Evolutionary conservation across 2,888 invertebrate genomes (phyloP).

Genomic region (Brachyptera risi): DNA sequence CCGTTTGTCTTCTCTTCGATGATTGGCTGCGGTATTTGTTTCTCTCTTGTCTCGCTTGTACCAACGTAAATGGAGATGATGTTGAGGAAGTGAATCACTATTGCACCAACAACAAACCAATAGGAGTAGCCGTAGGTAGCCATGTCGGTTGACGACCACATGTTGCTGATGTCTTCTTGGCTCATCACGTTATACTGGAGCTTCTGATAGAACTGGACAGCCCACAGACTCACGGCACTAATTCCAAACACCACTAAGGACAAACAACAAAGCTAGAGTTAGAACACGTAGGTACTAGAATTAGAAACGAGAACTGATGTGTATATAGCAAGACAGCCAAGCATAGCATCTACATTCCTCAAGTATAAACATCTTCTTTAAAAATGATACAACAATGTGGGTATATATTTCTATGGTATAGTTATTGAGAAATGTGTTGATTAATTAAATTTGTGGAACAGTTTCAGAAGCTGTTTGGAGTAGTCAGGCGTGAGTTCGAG

Average conservation of each 20-base stretch:
- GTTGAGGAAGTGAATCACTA: conserved; percentile 66
- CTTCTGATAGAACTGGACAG: conserved; percentile 76
- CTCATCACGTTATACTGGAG: conserved; percentile 79
- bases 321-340: no score
- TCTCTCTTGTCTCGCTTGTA: conserved; percentile 61
- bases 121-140: conserved; percentile 84
- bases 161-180: conserved; percentile 68
- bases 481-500: no score
- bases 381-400: no score
- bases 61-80: conserved; percentile 69
- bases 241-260: conserved; percentile 67
- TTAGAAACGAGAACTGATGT: no score
- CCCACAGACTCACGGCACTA: conserved; percentile 74
- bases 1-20: conserved; percentile 76
- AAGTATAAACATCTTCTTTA: no score
- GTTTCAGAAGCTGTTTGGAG: no score
- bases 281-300: no score
- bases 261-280: neutral
- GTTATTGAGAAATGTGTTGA: no score
- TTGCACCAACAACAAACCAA: conserved; percentile 73
- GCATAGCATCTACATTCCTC: no score
- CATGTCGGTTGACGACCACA: conserved; percentile 79
- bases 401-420: no score
- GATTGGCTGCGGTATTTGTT: conserved; percentile 62
- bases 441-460: no score